Evolutionary conservation across 1,140 invertebrate species (phyloP).

Genomic region (Aplysia californica): DNA sequence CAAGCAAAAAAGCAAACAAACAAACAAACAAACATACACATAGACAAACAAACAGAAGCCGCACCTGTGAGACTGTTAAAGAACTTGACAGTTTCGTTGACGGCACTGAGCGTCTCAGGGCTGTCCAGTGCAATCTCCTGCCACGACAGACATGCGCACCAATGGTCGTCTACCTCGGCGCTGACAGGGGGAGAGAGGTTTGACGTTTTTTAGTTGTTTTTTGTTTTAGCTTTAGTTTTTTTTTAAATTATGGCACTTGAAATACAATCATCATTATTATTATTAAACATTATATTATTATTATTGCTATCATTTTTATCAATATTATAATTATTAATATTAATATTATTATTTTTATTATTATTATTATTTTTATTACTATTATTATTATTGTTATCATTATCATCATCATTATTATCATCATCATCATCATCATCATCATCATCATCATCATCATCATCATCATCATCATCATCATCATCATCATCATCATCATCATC

Average conservation of each 20-base stretch:
- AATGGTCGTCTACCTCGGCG: conserved; percentile 6
- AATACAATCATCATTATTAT: too few species aligned
- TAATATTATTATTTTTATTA: background rate
- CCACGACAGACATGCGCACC: conserved; percentile 13
- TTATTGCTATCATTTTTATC: too few species aligned
- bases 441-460: background rate
- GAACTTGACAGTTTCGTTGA: too few species aligned
- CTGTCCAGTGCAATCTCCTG: background rate
- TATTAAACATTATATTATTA: background rate
- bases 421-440: background rate
- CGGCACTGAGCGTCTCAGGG: too few species aligned
- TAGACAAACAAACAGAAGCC: too few species aligned
- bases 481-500: background rate
- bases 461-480: background rate
- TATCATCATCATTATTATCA: background rate
- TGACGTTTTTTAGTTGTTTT: background rate
- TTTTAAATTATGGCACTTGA: background rate
- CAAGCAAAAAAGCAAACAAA: too few species aligned
- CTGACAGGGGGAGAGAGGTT: background rate
- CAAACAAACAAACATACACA: too few species aligned
- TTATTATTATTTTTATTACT: background rate
- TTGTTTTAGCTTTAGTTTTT: background rate
- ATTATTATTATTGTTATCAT: background rate
- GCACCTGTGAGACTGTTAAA: too few species aligned
- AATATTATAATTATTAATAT: background rate